Evolutionary conservation across 2,113 vertebrate species (phyloP), one percentile per base, ranked within the genome.

Genomic region (Tautogolabrus adspersus): DNA sequence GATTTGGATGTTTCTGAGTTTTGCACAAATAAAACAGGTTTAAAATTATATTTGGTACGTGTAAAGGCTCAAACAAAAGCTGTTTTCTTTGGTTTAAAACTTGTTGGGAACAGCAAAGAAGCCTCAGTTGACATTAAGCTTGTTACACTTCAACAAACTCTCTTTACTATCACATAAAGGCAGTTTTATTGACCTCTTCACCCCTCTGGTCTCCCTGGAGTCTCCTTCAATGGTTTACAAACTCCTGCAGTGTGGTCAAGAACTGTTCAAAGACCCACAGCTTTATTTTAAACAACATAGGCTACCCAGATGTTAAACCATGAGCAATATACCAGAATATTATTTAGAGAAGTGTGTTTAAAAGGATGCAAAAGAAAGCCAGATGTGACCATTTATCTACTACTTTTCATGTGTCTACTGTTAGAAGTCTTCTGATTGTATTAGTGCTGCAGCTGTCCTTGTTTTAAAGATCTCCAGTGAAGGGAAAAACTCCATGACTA

Each of bases 401-500:
- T n/a, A n/a, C n/a, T n/a, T 34, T 34, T 34, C 30, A 34, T 34
- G 4, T 6, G 30, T 34, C 30, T 5, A 34, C 30, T 34, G 30
- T 34, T 34, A 34, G 30, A 34, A 34, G 30, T 34, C 30, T 6
- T 34, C 30, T 34, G 30, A 34, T 34, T 34, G 30, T 34, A 34
- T 34, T 0, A 34, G 8, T 23, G n/a, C 58, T 40, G 58, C 69
- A 60, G 68, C 68, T 52, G 44, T 60, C 16, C 13, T 47, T 69
- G 75, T 77, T 69, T 38, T 70, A 15, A 54, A 63, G 40, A 38
- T 37, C 19, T 51, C 23, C 55, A n/a, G 56, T 18, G 12, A 59
- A 11, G n/a, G n/a, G 56, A 65, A 62, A 61, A 66, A 40, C 57
- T 67, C 74, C 38, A 61, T 66, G 26, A 42, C 55, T 61, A n/a